Percentiles rank a stretch among this genome's conserved stretches.
These are phyloP conservation scores for Melanostigma gelatinosum DNA, from an alignment of 2,113 vertebrate species.

Conservation along the genomic window DNA sequence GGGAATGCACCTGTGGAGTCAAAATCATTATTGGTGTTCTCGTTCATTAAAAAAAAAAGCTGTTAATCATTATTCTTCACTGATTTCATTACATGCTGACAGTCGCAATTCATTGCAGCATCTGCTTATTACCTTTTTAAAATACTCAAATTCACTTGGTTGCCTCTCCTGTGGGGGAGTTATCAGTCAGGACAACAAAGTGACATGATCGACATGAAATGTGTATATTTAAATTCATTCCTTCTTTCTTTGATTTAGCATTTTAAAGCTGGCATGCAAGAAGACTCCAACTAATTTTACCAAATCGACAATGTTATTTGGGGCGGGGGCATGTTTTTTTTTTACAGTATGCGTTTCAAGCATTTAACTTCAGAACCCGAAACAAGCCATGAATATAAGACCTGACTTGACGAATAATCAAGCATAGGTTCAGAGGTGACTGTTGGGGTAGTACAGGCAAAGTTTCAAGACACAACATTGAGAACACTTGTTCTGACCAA, in stretches of 20 bases:
- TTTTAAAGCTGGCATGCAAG: neutral
- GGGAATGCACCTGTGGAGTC: constrained; percentile 1
- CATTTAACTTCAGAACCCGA: neutral
- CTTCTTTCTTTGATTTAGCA: neutral
- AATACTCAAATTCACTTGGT: constrained; percentile 50
- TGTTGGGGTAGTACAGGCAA: neutral
- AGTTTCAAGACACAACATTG: neutral
- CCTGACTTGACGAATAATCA: neutral
- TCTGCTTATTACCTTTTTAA: constrained; percentile 58
- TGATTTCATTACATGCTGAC: constrained; percentile 53
- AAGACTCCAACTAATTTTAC: neutral
- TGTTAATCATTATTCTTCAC: constrained; percentile 54
- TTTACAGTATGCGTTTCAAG: neutral
- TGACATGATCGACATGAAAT: constrained; percentile 23
- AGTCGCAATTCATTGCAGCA: constrained; percentile 43
- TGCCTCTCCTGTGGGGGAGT: constrained; percentile 4
- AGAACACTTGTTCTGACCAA: too few relatives aligned
- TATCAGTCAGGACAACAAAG: constrained; percentile 36
- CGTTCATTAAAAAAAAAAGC: constrained; percentile 52
- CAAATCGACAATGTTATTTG: neutral
- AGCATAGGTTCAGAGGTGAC: neutral
- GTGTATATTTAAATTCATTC: neutral
- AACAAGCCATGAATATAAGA: neutral
- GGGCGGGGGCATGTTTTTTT: constrained; percentile 4
- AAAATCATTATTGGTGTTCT: constrained; percentile 18